A percentile compares a stretch with the other conserved stretches of the same genome.
phyloP scores from a whole-genome alignment of 2,113 vertebrate genomes.

The Nesospiza acunhae region DNA sequence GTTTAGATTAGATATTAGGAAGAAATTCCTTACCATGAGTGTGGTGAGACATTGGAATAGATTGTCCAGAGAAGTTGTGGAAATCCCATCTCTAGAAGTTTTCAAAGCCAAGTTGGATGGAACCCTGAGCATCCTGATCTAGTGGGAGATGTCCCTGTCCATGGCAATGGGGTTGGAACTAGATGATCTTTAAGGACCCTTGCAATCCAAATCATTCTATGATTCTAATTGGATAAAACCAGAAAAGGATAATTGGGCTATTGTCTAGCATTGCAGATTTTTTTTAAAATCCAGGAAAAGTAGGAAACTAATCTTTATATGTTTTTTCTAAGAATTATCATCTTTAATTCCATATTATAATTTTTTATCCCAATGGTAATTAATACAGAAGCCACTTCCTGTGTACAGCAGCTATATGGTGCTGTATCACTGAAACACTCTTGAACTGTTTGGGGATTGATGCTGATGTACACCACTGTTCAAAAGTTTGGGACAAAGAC shows the following conservation, averaged over 20 bases:
- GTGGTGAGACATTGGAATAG: neutral
- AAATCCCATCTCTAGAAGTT: neutral
- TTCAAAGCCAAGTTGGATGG: neutral
- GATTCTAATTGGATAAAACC: neutral
- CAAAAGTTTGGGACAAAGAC: neutral
- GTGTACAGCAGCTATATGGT: neutral
- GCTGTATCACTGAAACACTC: neutral
- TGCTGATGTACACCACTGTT: rapidly evolving
- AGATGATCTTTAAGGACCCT: neutral
- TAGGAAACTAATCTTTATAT: neutral
- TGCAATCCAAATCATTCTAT: neutral
- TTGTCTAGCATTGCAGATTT: neutral
- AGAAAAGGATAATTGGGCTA: neutral
- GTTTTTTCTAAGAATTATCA: neutral
- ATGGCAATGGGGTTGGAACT: neutral
- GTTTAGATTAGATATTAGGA: neutral
- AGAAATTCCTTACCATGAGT: neutral
- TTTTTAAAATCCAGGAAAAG: rapidly evolving
- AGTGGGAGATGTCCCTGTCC: neutral
- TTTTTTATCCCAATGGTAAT: neutral
- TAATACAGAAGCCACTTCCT: neutral
- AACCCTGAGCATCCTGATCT: neutral
- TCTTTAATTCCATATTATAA: neutral
- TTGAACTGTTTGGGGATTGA: neutral
- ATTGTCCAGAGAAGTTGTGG: neutral